phyloP scores from a whole-genome alignment of 2,113 vertebrate genomes.

The Promerops cafer region DNA sequence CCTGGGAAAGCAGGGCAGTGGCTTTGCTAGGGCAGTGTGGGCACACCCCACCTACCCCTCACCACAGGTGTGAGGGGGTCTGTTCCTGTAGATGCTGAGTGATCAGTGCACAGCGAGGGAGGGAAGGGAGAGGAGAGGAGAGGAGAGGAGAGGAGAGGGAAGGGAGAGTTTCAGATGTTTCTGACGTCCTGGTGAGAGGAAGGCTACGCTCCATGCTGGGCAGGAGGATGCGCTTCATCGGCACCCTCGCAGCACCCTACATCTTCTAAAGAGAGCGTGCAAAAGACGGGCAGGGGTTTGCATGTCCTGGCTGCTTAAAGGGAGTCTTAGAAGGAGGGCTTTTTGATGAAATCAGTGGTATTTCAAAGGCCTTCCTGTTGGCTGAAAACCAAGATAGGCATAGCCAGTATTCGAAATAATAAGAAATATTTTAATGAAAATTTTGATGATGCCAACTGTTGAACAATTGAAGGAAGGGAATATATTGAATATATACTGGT shows the following conservation, averaged over 20 bases:
- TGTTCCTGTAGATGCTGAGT: not conserved
- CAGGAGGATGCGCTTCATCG: accelerated
- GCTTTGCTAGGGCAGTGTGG: no score
- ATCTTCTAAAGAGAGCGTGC: not conserved
- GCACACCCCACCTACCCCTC: not conserved
- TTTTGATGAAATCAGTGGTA: not conserved
- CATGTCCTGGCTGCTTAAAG: not conserved
- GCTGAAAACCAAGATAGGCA: not conserved
- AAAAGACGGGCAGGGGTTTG: not conserved
- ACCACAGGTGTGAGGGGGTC: not conserved
- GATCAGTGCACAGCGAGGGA: not conserved
- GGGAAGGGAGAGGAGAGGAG: no score
- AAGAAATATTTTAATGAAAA: not conserved
- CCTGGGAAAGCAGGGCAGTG: not conserved
- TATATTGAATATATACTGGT: not conserved
- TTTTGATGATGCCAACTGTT: not conserved
- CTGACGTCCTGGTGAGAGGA: not conserved
- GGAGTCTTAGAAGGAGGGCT: not conserved
- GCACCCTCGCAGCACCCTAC: not conserved
- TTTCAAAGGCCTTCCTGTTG: not conserved
- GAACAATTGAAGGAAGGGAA: not conserved
- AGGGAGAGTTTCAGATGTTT: not conserved
- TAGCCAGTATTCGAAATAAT: not conserved
- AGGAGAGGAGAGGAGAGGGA: no score
- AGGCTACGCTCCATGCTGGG: accelerated